phyloP scores from a whole-genome alignment of 2,797 vertebrate genomes.

The Dromococcyx pavoninus region DNA sequence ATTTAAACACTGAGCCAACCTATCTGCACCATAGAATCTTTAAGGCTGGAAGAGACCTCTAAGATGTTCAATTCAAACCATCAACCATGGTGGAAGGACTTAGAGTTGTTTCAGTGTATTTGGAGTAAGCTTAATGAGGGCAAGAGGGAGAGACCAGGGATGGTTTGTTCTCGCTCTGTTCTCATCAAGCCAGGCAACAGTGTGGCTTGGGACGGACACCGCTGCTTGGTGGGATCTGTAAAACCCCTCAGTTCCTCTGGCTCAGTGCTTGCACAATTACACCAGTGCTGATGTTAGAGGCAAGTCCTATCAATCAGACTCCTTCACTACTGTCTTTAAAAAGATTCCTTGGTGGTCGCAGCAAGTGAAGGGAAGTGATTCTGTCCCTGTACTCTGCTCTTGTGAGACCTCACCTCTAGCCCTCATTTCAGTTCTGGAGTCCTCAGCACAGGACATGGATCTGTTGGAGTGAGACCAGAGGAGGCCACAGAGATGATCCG shows the following conservation, averaged over 20 bases:
- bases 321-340: background rate
- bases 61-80: too few relatives aligned
- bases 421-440: too few relatives aligned
- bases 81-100: background rate
- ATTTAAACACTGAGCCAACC: background rate
- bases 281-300: background rate
- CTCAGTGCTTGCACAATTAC: background rate
- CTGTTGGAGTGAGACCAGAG: too few relatives aligned
- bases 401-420: too few relatives aligned
- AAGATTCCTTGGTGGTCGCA: background rate
- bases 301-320: background rate
- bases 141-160: background rate
- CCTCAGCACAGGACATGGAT: too few relatives aligned
- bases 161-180: background rate
- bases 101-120: background rate
- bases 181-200: fast-evolving
- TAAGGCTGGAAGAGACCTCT: too few relatives aligned
- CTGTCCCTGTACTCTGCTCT: too few relatives aligned
- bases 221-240: background rate
- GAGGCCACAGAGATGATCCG: too few relatives aligned
- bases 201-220: fast-evolving
- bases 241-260: background rate
- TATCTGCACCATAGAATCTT: too few relatives aligned
- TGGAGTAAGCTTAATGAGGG: background rate
- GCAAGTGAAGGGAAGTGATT: too few relatives aligned